phyloP scores from a whole-genome alignment of 2,113 vertebrate genomes.

The Euleptes europaea region DNA sequence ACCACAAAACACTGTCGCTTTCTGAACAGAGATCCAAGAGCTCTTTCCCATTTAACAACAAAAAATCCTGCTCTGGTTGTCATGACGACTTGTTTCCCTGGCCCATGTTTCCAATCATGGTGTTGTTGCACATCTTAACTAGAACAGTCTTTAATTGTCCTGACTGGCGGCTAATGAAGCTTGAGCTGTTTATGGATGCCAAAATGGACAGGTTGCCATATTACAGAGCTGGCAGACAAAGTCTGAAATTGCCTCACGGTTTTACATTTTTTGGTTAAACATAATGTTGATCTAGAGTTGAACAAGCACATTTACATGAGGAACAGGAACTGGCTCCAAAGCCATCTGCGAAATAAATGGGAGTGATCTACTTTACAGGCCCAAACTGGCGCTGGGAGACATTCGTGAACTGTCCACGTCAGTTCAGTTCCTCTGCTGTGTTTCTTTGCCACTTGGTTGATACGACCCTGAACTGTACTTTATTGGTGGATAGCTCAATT shows the following conservation, averaged over 20 bases:
- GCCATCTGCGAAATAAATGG: constrained; percentile 1
- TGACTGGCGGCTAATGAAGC: not conserved
- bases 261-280: not conserved
- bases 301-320: not conserved
- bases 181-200: not conserved
- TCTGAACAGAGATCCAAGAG: not conserved
- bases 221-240: not conserved
- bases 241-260: not conserved
- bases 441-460: not conserved
- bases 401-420: not conserved
- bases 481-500: not conserved
- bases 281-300: not conserved
- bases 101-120: not conserved
- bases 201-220: not conserved
- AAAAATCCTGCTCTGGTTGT: not conserved
- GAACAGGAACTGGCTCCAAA: not conserved
- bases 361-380: not conserved
- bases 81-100: not conserved
- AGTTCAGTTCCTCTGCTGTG: not conserved
- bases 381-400: not conserved
- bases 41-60: not conserved
- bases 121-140: fast-evolving
- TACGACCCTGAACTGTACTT: not conserved
- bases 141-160: not conserved
- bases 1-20: not conserved